Percentiles rank a stretch among this genome's conserved stretches.
phyloP scores from a whole-genome alignment of 2,113 vertebrate species.

The Corydoras sp. region DNA sequence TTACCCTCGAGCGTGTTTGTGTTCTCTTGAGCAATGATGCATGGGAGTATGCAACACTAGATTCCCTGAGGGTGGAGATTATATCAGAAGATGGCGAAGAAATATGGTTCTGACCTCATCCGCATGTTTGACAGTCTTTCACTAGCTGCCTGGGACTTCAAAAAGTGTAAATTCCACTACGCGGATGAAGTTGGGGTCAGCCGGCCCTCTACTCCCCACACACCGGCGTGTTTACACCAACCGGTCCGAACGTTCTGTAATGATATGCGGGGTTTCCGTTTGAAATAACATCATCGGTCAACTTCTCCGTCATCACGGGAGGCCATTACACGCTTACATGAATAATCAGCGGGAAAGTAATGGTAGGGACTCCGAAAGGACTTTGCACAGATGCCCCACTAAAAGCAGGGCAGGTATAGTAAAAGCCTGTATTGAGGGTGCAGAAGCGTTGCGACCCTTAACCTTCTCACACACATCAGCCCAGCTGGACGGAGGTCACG shows the following conservation, averaged over 20 bases:
- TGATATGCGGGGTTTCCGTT: background rate
- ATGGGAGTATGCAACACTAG: constrained; percentile 50
- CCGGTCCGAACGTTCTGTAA: background rate
- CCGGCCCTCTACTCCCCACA: background rate
- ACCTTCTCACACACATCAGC: constrained; percentile 52
- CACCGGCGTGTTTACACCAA: background rate
- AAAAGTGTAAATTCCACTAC: constrained; percentile 1
- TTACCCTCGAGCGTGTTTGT: constrained; percentile 39
- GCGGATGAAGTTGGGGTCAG: background rate
- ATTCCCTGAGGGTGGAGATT: constrained; percentile 53
- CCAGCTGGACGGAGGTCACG: constrained; percentile 53
- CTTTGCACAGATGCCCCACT: constrained; percentile 28
- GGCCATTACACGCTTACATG: no score
- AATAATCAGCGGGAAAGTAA: no score
- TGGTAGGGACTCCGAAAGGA: constrained; percentile 29
- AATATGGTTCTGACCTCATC: constrained; percentile 50
- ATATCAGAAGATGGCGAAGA: constrained; percentile 57
- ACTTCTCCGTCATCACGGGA: no score
- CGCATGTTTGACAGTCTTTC: constrained; percentile 55
- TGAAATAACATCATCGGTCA: no score
- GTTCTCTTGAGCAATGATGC: constrained; percentile 52
- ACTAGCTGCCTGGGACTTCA: constrained; percentile 31
- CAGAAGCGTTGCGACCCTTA: constrained; percentile 76
- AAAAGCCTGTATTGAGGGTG: constrained; percentile 30
- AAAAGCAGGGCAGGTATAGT: constrained; percentile 43